A percentile compares a stretch with the other conserved stretches of the same genome.
phyloP scores from a whole-genome alignment of 2,888 invertebrate species.

The Notodonta ziczac region DNA sequence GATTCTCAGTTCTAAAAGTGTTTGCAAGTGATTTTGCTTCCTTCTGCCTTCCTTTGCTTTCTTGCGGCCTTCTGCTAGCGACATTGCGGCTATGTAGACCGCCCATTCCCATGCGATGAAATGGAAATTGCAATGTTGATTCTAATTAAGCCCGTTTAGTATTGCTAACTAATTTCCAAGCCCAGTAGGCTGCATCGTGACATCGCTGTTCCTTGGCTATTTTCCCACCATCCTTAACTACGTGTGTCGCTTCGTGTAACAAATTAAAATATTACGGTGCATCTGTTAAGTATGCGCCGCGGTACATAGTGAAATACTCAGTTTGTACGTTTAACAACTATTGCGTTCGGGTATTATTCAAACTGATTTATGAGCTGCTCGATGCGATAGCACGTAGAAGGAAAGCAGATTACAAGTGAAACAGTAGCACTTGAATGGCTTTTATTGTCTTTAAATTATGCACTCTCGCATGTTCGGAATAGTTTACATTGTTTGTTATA shows the following conservation, averaged over 20 bases:
- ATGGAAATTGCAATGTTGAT: conserved; percentile 34
- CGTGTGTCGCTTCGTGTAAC: conserved; percentile 51
- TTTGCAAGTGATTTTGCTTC: too few species aligned
- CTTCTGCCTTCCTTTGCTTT: too few species aligned
- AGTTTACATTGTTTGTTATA: not conserved
- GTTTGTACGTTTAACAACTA: conserved; percentile 44
- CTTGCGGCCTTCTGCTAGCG: too few species aligned
- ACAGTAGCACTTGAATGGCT: conserved; percentile 17
- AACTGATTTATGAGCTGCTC: conserved; percentile 59
- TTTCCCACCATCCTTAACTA: conserved; percentile 48
- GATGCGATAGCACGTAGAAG: conserved; percentile 39
- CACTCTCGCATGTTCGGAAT: conserved; percentile 25
- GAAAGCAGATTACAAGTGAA: conserved; percentile 46
- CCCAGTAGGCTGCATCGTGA: conserved; percentile 46
- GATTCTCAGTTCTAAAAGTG: too few species aligned
- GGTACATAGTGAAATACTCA: conserved; percentile 45
- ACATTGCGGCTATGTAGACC: too few species aligned
- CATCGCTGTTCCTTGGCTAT: conserved; percentile 33
- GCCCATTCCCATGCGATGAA: conserved; percentile 18
- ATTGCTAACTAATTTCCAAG: conserved; percentile 39
- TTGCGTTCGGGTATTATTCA: conserved; percentile 63
- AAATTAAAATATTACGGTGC: conserved; percentile 76
- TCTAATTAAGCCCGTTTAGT: conserved; percentile 36
- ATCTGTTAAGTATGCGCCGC: conserved; percentile 63
- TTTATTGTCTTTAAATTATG: conserved; percentile 29